Conservation (phyloP, 2,113 vertebrate species). For the Chionodraco myersi region DNA sequence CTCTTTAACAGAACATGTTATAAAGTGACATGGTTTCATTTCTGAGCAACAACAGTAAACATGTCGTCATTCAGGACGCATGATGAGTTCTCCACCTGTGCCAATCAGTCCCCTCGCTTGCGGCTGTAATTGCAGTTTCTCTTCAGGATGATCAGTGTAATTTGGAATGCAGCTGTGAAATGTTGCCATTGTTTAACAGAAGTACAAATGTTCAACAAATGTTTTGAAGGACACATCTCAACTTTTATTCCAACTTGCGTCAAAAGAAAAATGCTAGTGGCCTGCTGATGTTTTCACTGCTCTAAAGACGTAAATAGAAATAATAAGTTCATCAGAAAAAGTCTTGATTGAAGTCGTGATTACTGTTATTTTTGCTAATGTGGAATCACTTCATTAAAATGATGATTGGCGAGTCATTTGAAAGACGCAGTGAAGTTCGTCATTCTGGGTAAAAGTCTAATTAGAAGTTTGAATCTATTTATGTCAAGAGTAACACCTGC, state of each 20-base stretch:
- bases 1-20: neutral
- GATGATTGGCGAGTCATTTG: neutral
- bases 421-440: neutral
- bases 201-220: conserved; percentile 8
- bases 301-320: neutral
- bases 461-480: neutral
- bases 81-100: conserved; percentile 55
- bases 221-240: neutral
- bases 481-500: conserved; percentile 21
- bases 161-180: conserved; percentile 33
- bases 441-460: neutral
- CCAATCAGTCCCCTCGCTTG: conserved; percentile 59
- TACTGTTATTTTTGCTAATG: neutral
- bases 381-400: neutral
- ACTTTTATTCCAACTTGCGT: conserved; percentile 7
- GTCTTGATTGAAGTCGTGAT: neutral
- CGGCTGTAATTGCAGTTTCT: conserved; percentile 53
- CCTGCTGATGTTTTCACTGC: neutral
- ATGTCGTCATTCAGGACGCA: neutral
- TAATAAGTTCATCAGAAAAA: neutral
- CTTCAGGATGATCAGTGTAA: conserved; percentile 45
- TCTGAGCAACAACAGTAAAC: conserved; percentile 11
- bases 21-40: conserved; percentile 9
- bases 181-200: neutral
- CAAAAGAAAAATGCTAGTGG: neutral